Evolutionary conservation across 2,797 vertebrate genomes (phyloP).

Genomic region (Chromis chromis): DNA sequence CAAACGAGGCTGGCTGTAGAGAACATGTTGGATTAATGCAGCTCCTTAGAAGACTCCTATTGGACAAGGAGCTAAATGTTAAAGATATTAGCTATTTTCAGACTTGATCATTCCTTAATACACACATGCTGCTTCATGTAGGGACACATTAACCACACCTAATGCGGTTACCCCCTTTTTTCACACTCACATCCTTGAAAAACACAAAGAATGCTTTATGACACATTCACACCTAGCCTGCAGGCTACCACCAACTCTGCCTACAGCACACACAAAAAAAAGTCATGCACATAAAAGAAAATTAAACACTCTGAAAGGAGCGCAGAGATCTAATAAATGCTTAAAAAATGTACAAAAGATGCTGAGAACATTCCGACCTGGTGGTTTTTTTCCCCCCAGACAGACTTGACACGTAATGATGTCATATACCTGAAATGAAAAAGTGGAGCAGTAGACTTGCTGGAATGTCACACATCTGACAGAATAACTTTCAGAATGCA

Average conservation of each 20-base stretch:
- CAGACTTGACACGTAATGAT: neutral
- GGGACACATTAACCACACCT: constrained; percentile 35
- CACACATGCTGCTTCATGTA: constrained; percentile 8
- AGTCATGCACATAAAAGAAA: constrained; percentile 22
- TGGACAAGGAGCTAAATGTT: neutral
- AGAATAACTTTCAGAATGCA: neutral
- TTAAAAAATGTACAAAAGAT: neutral
- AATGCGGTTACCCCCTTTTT: constrained; percentile 8
- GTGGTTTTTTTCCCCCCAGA: neutral
- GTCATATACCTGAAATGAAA: constrained; percentile 5
- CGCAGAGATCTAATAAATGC: constrained; percentile 23
- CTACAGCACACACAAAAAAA: constrained; percentile 15
- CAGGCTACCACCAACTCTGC: constrained; percentile 33
- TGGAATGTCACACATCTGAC: constrained; percentile 9
- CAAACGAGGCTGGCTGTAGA: neutral
- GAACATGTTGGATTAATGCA: neutral
- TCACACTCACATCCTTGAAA: constrained; percentile 21
- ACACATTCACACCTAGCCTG: constrained; percentile 42
- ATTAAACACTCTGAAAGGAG: constrained; percentile 28
- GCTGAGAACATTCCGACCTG: constrained; percentile 7
- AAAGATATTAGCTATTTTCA: constrained; percentile 7
- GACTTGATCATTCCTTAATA: constrained; percentile 18
- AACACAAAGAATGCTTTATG: constrained; percentile 37
- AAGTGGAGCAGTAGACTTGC: neutral
- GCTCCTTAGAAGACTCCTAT: too few species aligned